Percentiles rank a stretch among this genome's conserved stretches.
These are phyloP conservation scores for Linurgus olivaceus DNA, from an alignment of 2,797 vertebrate genomes.

Conservation along the genomic window DNA sequence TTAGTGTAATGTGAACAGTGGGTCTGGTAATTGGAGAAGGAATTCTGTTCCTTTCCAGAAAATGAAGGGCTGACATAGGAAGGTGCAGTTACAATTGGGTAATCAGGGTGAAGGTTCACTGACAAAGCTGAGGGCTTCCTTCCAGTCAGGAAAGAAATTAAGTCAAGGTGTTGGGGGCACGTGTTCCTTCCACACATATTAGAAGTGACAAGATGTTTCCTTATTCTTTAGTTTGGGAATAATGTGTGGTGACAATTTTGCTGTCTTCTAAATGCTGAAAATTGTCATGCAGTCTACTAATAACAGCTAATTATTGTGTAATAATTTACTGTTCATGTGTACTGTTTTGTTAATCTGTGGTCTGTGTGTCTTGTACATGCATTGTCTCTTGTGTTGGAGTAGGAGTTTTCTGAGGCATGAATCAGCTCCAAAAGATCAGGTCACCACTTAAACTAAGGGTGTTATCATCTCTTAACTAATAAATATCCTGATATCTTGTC, in stretches of 20 bases:
- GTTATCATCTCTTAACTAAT: background rate
- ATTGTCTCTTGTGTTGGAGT: background rate
- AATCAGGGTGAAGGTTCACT: background rate
- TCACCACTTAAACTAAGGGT: background rate
- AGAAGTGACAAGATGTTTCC: background rate
- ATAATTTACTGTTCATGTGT: background rate
- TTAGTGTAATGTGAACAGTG: background rate
- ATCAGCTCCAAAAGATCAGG: background rate
- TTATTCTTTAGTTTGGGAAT: background rate
- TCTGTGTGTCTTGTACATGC: background rate
- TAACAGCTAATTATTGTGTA: background rate
- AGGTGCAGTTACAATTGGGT: background rate
- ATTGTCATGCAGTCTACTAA: background rate
- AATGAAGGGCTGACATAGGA: background rate
- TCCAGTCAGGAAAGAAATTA: background rate
- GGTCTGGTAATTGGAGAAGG: background rate
- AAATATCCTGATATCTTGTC: background rate
- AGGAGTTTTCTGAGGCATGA: background rate
- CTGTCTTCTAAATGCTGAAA: background rate
- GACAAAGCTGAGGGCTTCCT: background rate
- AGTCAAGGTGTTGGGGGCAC: background rate
- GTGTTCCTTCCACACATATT: background rate
- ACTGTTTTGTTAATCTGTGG: background rate
- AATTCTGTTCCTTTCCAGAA: background rate
- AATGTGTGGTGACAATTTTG: background rate